phyloP scores from a whole-genome alignment of 2,888 invertebrate genomes.

The Sympetrum striolatum region DNA sequence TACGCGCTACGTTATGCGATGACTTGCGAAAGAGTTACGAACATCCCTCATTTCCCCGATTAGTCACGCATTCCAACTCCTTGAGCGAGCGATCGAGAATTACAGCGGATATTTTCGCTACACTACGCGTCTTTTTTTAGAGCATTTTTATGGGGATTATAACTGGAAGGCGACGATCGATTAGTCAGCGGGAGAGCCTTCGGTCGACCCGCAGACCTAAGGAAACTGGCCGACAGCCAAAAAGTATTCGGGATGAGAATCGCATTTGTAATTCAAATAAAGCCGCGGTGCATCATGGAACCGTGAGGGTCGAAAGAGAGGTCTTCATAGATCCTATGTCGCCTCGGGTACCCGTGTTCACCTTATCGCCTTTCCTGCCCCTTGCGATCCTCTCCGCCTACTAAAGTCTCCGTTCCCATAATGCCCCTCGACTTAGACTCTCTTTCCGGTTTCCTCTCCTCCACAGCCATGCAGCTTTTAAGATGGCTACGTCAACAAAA shows the following conservation, averaged over 20 bases:
- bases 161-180: not conserved
- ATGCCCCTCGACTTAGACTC: not conserved
- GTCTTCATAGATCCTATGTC: not conserved
- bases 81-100: no score
- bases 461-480: not conserved
- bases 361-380: not conserved
- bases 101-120: no score
- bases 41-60: no score
- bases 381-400: not conserved
- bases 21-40: no score
- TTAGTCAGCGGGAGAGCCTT: not conserved
- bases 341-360: not conserved
- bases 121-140: not conserved
- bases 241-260: not conserved
- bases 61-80: no score
- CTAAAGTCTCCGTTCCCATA: not conserved
- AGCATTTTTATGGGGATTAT: not conserved
- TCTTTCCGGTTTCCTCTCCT: not conserved
- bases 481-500: no score
- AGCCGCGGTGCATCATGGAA: not conserved
- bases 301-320: not conserved
- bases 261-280: not conserved
- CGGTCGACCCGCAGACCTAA: not conserved
- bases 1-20: no score
- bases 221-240: not conserved